Evolutionary conservation across 2,888 invertebrate species (phyloP).

Genomic region (Physocephala rufipes): DNA sequence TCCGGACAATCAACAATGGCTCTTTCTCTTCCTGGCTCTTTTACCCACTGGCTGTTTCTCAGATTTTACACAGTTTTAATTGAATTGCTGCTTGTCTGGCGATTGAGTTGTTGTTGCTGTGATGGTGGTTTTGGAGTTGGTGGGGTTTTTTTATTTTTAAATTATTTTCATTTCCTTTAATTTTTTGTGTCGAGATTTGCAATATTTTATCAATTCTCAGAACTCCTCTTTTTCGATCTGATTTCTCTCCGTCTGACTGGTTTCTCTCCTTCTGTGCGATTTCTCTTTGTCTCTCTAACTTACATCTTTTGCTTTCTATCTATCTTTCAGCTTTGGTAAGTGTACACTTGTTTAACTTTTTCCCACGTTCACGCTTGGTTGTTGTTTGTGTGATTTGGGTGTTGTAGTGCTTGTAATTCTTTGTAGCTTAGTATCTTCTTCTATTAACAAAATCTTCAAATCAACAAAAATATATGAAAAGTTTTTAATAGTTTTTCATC

Average conservation of each 20-base stretch:
- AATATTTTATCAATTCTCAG: background rate
- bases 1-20: background rate
- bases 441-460: background rate
- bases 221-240: too few relatives aligned
- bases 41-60: background rate
- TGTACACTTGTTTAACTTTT: too few relatives aligned
- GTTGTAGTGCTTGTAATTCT: too few relatives aligned
- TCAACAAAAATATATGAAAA: background rate
- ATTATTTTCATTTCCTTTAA: background rate
- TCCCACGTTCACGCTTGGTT: too few relatives aligned
- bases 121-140: background rate
- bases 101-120: background rate
- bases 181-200: background rate
- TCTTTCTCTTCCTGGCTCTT: slow-evolving; percentile 1
- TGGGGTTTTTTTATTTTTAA: background rate
- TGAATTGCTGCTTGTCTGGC: background rate
- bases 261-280: too few relatives aligned
- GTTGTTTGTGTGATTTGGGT: too few relatives aligned
- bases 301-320: too few relatives aligned
- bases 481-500: background rate
- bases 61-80: background rate
- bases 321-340: too few relatives aligned
- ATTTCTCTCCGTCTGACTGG: too few relatives aligned
- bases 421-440: background rate
- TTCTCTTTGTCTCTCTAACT: too few relatives aligned